Evolutionary conservation across 2,113 vertebrate genomes (phyloP), one percentile per base, ranked within the genome.

Genomic region (Kobus ellipsiprymnus): DNA sequence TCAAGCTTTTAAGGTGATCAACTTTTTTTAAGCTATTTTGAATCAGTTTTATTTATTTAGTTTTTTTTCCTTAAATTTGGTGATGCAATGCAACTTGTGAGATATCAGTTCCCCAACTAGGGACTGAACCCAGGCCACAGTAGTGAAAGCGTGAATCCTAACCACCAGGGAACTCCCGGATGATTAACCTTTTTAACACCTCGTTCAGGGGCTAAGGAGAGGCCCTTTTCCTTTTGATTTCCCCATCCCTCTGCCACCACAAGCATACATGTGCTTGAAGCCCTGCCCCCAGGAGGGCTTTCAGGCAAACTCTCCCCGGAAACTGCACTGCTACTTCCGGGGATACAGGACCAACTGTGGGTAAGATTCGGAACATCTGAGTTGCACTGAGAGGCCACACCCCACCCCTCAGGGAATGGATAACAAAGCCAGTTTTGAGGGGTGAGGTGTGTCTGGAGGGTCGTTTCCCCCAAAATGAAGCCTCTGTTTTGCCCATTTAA

Each of bases 261-360:
- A 0, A 2, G 2, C 23, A 7, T 33, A n/a, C 19, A 2, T 1
- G 40, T 0, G 13, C 40, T 30, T 50, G 3, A 30, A 87, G 71
- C 13, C 88, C 29, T 21, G 46, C 55, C 91, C 83, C 27, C 9
- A 50, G 36, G 27, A 33, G 25, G 82, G 23, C 9, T 60, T 44
- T 25, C 48, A 3, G 48, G 16, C 46, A 19, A 2, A 25, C 15
- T 64, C 2, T 90, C 59, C 78, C 15, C 12, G 52, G 93, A 33
- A 86, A 59, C 71, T 21, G 36, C 21, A 40, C 10, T 52, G 40
- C 62, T n/a, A 0, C 62, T 86, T 54, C 23, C 15, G 44, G 50
- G 25, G 33, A 29, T 19, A 60, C 25, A 10, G 29, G 78, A 27
- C 54, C 44, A 33, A 2, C 12, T 21, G 17, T 10, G 10, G 60